These are phyloP conservation scores for Pseudochaenichthys georgianus DNA, from an alignment of 2,797 vertebrate species.

Conservation along the genomic window DNA sequence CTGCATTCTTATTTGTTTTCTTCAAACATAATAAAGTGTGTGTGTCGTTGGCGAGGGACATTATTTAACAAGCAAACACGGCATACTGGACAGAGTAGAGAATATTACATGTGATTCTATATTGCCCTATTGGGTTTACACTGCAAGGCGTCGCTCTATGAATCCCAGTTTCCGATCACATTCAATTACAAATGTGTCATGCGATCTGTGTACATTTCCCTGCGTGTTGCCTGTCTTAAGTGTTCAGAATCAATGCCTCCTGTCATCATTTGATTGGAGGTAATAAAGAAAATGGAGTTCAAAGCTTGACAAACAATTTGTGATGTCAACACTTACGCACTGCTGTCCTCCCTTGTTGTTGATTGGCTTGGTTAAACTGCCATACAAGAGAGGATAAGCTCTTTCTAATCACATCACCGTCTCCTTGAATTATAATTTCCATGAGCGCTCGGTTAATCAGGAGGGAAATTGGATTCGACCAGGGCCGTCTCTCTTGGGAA, in stretches of 20 bases:
- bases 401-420: constrained; percentile 66
- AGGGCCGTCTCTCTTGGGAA: constrained; percentile 64
- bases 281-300: constrained; percentile 1
- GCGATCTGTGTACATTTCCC: background rate
- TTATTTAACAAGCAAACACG: constrained; percentile 14
- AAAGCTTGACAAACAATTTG: constrained; percentile 3
- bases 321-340: constrained; percentile 16
- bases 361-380: constrained; percentile 56
- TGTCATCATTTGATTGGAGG: background rate
- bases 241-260: background rate
- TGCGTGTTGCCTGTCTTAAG: background rate
- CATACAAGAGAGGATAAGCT: constrained; percentile 55
- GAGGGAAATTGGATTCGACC: constrained; percentile 76
- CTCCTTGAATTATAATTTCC: constrained; percentile 76
- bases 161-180: background rate
- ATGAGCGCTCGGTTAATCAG: constrained; percentile 68
- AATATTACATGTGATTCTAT: background rate
- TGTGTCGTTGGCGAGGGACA: background rate
- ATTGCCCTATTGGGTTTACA: background rate
- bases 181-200: background rate
- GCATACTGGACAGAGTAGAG: background rate
- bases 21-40: constrained; percentile 2
- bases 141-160: background rate
- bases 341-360: constrained; percentile 50
- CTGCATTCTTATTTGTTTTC: background rate